Evolutionary conservation across 2,113 vertebrate species (phyloP).

Genomic region (Antechinus stuartii): DNA sequence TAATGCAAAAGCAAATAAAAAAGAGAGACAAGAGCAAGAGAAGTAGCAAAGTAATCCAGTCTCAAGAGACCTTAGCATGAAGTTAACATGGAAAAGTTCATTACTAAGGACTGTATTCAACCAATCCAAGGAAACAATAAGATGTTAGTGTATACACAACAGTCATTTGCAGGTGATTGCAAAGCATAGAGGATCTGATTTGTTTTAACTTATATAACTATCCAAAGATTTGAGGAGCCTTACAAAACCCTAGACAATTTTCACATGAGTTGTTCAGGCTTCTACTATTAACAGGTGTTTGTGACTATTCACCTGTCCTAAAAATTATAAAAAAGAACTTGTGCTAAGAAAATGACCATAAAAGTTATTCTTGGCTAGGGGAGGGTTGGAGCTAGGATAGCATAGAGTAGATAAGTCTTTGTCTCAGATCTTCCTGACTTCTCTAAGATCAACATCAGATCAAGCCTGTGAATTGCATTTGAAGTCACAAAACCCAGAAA

Average conservation of each 20-base stretch:
- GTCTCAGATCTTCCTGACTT: too few relatives aligned
- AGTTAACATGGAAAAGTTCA: background rate
- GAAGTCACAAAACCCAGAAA: too few relatives aligned
- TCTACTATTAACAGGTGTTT: background rate
- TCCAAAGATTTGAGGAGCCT: background rate
- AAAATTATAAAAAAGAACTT: background rate
- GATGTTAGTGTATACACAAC: background rate
- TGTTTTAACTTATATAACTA: background rate
- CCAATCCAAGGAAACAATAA: background rate
- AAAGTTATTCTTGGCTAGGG: too few relatives aligned
- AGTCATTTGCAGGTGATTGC: background rate
- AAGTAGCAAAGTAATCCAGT: background rate
- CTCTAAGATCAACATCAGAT: too few relatives aligned
- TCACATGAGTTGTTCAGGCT: background rate
- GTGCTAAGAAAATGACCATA: background rate
- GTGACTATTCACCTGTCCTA: background rate
- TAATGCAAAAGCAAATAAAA: background rate
- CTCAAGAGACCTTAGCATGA: background rate
- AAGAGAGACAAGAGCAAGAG: background rate
- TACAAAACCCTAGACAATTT: background rate
- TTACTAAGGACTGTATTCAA: background rate
- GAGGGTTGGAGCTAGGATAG: too few relatives aligned
- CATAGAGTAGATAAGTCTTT: too few relatives aligned
- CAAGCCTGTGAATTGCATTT: too few relatives aligned
- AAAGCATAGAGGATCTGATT: background rate